Evolutionary conservation across 1,140 invertebrate genomes (phyloP), one percentile per base, ranked within the genome.

Genomic region (Lineus longissimus): DNA sequence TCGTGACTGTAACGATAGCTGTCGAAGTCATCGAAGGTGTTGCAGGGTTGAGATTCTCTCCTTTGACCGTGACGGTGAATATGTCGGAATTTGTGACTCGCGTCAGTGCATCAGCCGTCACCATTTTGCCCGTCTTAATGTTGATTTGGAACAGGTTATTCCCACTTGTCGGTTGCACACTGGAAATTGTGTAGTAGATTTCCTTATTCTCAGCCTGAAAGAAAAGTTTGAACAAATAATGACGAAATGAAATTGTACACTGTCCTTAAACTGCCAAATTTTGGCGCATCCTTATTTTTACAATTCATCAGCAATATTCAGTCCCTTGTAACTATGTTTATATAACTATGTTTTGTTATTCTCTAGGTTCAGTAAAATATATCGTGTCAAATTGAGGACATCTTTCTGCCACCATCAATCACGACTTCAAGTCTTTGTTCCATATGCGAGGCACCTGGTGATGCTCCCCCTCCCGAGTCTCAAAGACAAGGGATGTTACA

Each of bases 1-100:
- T 70, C 29, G 47, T 70, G 2, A 97, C 78, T 66, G 86, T 84
- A 31, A 97, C 87, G 0, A 90, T 92, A 0, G 91, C 91, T 0
- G 91, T 92, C 0, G 92, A 91, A 11, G 90, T 91, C 74, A 93
- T 89, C 0, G 90, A 87, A 13, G 93, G 93, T 67, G 86, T 87
- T 19, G 93, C 94, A 83, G 93, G 91, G 84, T 97, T 94, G 79
- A 87, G 89, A 2, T 93, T 94, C 13, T 93, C 84, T 0, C 97
- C 88, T 62, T 87, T 84, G 62, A 97, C 87, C 77, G 89, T 86
- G 1, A 59, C 13, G 54, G 56, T 15, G 63, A 59, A 11, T 55
- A 30, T 27, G 17, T 2, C 7, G 17, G 79, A 93, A 95, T 47
- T 62, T 13, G 17, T 31, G 40, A 70, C 70, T 29, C 29, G 6